Base-by-base conservation (phyloP, 2,113 vertebrate genomes). In the Clarias magur region DNA sequence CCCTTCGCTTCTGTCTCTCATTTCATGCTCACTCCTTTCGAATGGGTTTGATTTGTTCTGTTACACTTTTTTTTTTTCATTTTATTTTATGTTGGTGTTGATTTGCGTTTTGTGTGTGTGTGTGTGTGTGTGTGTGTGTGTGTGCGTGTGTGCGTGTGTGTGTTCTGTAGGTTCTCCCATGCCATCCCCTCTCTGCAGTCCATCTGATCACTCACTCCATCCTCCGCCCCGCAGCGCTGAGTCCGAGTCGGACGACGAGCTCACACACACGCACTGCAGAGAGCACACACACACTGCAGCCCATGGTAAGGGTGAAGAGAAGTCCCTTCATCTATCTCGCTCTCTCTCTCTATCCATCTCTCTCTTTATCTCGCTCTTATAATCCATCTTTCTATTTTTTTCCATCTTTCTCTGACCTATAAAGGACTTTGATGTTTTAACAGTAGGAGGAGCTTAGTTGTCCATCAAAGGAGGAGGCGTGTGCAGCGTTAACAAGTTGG, bases 181-280 rank as follows among this genome's bases (percentile, higher is more conserved):
- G 93, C 95, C 95, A 95, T 94, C 95, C 91, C 95, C 95, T 92
- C 95, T 93, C 93, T 95, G 96, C 95, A 95, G 94, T 93, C 93
- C 95, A 95, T 96, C 95, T 93, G 94, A 96, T 89, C 94, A 95
- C 94, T 93, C 93, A 92, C 94, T 95, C 93, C 95, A 92, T 94
- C 93, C 93, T 94, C 93, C 94, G 93, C 95, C 95, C 93, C 95
- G 94, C 89, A 92, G 91, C 83, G 30, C 53, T 0, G 95, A 95
- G 91, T 96, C 93, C 91, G 95, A 95, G 93, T 95, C 93, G 92
- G 95, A 94, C 91, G 93, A 96, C 91, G 93, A 95, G 92, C 94
- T 92, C 90, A 91, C 89, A 88, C 92, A 91, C 92, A 91, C 88
- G 89, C 92, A 93, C 91, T 93, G 89, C 91, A 92, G 94, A 86